These are phyloP conservation scores for Stenodera caucasica DNA, from an alignment of 2,888 invertebrate genomes.

Conservation along the genomic window DNA sequence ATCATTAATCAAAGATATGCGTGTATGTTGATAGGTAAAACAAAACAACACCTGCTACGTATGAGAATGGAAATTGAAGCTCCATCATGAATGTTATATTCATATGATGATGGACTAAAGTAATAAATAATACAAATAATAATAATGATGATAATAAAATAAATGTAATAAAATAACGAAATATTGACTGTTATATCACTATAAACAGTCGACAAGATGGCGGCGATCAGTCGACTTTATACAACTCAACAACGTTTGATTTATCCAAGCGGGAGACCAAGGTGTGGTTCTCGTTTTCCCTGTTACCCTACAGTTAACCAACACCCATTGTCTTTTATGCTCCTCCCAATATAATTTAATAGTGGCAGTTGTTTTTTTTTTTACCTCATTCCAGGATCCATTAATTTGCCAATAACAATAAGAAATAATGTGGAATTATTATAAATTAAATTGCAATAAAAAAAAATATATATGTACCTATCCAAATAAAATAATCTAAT, in stretches of 20 bases:
- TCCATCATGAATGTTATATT: conserved; percentile 42
- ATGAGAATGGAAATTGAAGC: conserved; percentile 47
- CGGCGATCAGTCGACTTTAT: conserved; percentile 30
- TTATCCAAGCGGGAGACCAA: conserved; percentile 47
- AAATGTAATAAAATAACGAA: conserved; percentile 2
- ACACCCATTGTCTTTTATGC: conserved; percentile 50
- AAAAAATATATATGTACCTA: too few relatives aligned
- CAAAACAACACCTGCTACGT: conserved; percentile 45
- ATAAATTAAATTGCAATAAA: too few relatives aligned
- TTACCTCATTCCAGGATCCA: background rate
- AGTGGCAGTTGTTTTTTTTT: conserved; percentile 18
- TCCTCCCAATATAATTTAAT: conserved; percentile 43
- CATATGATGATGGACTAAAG: conserved; percentile 30
- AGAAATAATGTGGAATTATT: background rate
- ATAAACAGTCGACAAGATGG: conserved; percentile 48
- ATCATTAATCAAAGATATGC: conserved; percentile 26
- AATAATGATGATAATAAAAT: background rate
- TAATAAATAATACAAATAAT: conserved; percentile 13
- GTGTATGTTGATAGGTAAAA: conserved; percentile 23
- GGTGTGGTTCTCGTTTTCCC: conserved; percentile 46
- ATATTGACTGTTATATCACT: conserved; percentile 29
- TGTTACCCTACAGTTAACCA: conserved; percentile 44
- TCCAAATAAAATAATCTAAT: background rate
- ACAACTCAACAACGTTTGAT: conserved; percentile 25
- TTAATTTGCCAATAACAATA: background rate